Conservation (phyloP, 2,888 invertebrate species). For the Eutolmus rufibarbis region DNA sequence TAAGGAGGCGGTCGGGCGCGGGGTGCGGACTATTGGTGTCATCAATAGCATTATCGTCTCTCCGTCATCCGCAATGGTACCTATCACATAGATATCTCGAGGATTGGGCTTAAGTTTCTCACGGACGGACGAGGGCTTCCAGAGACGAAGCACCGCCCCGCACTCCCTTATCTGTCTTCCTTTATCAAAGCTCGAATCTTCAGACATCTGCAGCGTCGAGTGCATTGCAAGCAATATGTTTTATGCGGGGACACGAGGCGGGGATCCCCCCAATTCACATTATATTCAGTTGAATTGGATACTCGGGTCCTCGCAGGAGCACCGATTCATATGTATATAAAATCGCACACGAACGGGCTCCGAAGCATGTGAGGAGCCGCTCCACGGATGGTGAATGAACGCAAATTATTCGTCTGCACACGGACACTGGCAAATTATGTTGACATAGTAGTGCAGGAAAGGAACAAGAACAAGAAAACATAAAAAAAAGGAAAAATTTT, state of each 20-base stretch:
- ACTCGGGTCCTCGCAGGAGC: not conserved
- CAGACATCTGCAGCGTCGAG: slow-evolving; percentile 35
- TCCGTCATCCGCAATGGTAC: not conserved
- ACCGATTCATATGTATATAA: not conserved
- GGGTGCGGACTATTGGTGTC: slow-evolving; percentile 4
- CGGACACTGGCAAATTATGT: slow-evolving; percentile 21
- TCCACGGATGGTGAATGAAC: slow-evolving; percentile 16
- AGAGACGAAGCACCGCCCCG: not conserved
- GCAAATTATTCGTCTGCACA: slow-evolving; percentile 26
- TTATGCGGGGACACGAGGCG: not conserved
- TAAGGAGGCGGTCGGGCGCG: not conserved
- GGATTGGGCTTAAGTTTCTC: slow-evolving; percentile 4
- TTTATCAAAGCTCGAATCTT: slow-evolving; percentile 25
- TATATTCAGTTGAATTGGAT: slow-evolving; percentile 19
- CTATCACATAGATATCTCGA: not conserved
- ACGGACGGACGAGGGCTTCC: not conserved
- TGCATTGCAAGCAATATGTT: slow-evolving; percentile 26
- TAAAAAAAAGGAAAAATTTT: not conserved
- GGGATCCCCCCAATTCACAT: not conserved
- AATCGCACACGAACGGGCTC: not conserved
- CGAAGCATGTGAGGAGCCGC: not conserved
- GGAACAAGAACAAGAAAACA: not conserved
- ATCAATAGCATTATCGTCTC: slow-evolving; percentile 26
- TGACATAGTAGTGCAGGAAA: slow-evolving; percentile 16
- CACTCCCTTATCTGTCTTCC: slow-evolving; percentile 2